Evolutionary conservation across 2,797 vertebrate genomes (phyloP), one percentile per base, ranked within the genome.

Genomic region (Sebastes minor): DNA sequence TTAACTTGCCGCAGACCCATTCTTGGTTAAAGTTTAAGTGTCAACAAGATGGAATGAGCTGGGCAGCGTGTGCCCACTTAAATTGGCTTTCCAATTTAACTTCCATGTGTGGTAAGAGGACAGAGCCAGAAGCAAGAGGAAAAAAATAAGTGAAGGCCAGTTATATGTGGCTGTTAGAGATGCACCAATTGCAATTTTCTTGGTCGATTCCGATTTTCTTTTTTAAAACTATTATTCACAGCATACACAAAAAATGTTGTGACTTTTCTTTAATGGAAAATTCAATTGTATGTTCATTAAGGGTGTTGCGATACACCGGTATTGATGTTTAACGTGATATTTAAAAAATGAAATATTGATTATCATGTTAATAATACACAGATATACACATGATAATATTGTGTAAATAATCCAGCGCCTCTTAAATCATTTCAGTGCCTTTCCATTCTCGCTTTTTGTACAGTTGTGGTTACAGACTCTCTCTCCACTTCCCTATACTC

Each of bases 31-130:
- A 49, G 63, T 74, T 60, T 67, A 81, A 78, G 65, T 35, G 66
- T 84, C 68, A 82, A 69, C 57, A n/a, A 74, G 72, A 77, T 67
- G 38, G 86, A 70, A 23, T 33, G 63, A 79, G 63, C 27, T 27
- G 13, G 60, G 67, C 65, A 46, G 30, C 79, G 52, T 32, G 23
- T 46, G 77, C 25, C 53, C 70, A 76, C 61, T 83, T 78, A 73
- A 81, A 85, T 28, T 84, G 68, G 75, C 61, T 10, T 72, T 86
- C 53, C 35, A 78, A 76, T 82, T 85, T 46, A 71, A 20, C 65
- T 65, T 56, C 75, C 49, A 62, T 74, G 61, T 77, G 71, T 75
- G 35, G 18, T 20, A 63, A 30, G 77, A 60, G 59, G 35, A 57
- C 23, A n/a, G 60, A 66, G 55, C n/a, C 60, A 62, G 28, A 49